phyloP scores from a whole-genome alignment of 2,888 invertebrate genomes.

The Zygaena filipendulae region DNA sequence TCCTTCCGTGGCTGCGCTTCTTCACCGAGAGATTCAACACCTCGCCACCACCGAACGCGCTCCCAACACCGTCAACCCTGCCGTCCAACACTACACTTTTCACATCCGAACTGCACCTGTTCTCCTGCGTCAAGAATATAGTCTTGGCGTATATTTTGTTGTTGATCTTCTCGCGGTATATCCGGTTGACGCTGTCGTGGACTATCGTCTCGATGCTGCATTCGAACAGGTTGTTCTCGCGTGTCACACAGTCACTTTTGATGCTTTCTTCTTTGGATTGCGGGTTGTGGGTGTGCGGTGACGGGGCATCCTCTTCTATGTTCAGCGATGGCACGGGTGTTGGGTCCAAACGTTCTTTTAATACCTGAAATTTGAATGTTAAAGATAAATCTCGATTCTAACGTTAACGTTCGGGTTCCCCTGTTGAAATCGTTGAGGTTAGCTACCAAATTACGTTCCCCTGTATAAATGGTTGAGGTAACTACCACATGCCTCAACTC shows the following conservation, averaged over 20 bases:
- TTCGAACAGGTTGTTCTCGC: constrained; percentile 35
- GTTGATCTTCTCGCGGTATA: constrained; percentile 41
- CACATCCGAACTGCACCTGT: constrained; percentile 14
- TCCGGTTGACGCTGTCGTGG: constrained; percentile 51
- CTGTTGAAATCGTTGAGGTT: too few relatives aligned
- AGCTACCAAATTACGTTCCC: too few relatives aligned
- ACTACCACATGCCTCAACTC: too few relatives aligned
- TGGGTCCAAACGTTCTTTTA: constrained; percentile 33
- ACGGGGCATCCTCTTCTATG: constrained; percentile 10
- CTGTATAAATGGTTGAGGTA: too few relatives aligned
- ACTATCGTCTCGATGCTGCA: constrained; percentile 53
- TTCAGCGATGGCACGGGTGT: constrained; percentile 32
- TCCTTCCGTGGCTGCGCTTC: constrained; percentile 47
- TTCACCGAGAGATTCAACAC: constrained; percentile 53
- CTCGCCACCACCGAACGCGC: too few relatives aligned
- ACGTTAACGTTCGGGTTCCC: too few relatives aligned
- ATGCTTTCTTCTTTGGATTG: not conserved
- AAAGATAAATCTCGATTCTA: not conserved
- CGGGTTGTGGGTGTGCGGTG: constrained; percentile 3
- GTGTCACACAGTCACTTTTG: constrained; percentile 9
- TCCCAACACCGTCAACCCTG: constrained; percentile 12
- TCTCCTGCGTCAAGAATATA: constrained; percentile 34
- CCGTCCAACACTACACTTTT: constrained; percentile 8
- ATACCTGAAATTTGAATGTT: constrained; percentile 30
- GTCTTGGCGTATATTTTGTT: constrained; percentile 49